Evolutionary conservation across 2,113 vertebrate species (phyloP).

Genomic region (Ovibos moschatus): DNA sequence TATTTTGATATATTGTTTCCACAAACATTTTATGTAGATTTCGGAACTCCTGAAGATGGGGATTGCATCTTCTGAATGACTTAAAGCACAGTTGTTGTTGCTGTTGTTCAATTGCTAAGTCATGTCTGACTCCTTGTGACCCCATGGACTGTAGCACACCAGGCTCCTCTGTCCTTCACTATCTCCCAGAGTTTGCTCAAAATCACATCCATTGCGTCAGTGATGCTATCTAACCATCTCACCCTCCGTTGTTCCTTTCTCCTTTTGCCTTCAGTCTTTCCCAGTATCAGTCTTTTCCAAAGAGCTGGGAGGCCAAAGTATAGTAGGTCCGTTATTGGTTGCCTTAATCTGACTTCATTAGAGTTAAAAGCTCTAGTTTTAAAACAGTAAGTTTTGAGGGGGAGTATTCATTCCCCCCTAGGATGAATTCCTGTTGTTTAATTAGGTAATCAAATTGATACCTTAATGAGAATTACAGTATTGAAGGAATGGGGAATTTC

Average conservation of each 20-base stretch:
- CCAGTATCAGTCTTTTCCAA: not conserved
- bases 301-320: not conserved
- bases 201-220: not conserved
- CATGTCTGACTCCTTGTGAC: not conserved
- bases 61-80: not conserved
- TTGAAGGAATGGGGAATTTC: not conserved
- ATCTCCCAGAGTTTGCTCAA: not conserved
- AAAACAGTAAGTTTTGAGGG: constrained; percentile 5
- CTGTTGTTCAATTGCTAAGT: not conserved
- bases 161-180: not conserved
- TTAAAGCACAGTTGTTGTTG: not conserved
- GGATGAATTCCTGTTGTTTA: constrained; percentile 27
- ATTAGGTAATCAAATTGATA: constrained; percentile 33
- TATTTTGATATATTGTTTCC: not conserved
- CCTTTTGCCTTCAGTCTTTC: not conserved
- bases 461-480: not conserved
- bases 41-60: not conserved
- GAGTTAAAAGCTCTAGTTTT: not conserved
- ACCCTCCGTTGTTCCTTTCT: not conserved
- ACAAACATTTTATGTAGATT: not conserved
- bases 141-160: not conserved
- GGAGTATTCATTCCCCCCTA: not conserved
- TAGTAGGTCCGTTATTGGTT: not conserved
- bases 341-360: not conserved
- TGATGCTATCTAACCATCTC: not conserved